These are phyloP conservation scores for Saimiri boliviensis DNA, from an alignment of 2,113 vertebrate genomes.

Conservation along the genomic window DNA sequence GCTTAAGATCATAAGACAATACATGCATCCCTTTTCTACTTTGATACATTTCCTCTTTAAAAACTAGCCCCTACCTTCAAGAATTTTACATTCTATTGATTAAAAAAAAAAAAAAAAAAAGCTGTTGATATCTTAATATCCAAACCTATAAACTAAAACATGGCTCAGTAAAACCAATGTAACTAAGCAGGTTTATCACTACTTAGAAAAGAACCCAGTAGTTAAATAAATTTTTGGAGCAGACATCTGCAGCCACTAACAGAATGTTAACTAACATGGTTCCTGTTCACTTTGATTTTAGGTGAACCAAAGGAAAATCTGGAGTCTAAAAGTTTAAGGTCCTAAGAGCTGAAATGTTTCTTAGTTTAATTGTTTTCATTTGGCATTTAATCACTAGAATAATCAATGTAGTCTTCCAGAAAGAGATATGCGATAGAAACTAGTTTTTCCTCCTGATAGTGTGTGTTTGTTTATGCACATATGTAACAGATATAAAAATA, in stretches of 20 bases:
- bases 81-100: neutral
- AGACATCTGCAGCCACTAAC: neutral
- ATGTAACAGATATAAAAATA: neutral
- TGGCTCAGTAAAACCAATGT: neutral
- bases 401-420: neutral
- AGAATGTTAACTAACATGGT: neutral
- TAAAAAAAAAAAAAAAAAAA: neutral
- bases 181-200: neutral
- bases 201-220: neutral
- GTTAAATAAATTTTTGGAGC: neutral
- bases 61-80: neutral
- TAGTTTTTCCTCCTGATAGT: neutral
- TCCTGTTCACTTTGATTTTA: neutral
- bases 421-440: neutral
- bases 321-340: neutral
- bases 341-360: neutral
- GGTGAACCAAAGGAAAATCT: neutral
- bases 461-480: neutral
- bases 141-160: neutral
- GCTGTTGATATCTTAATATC: neutral
- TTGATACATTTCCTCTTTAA: neutral
- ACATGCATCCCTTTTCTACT: neutral
- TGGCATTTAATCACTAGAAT: neutral
- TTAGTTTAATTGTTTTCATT: constrained; percentile 2
- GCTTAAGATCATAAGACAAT: neutral